Evolutionary conservation across 2,888 invertebrate genomes (phyloP).

Genomic region (Alsophila aescularia): DNA sequence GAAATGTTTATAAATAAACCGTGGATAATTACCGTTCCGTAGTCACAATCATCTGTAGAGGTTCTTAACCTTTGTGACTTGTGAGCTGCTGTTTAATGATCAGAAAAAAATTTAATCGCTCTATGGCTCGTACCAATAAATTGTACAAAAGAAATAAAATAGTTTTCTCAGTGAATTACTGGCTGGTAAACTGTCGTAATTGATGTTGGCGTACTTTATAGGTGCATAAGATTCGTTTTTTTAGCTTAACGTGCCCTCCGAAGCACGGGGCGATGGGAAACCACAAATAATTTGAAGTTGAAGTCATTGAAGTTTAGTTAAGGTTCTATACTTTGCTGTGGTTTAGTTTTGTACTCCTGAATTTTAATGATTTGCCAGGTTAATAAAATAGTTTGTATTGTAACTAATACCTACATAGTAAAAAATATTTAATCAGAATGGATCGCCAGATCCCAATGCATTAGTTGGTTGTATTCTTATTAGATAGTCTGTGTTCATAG

Average conservation of each 20-base stretch:
- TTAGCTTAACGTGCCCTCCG: too few relatives aligned
- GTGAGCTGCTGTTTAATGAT: conserved; percentile 31
- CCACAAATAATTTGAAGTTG: too few relatives aligned
- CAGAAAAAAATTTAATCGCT: conserved; percentile 46
- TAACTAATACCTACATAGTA: background rate
- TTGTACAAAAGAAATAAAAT: conserved; percentile 6
- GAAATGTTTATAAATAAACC: conserved; percentile 6
- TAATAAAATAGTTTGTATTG: too few relatives aligned
- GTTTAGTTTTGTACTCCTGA: too few relatives aligned
- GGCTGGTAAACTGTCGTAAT: background rate
- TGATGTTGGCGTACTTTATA: background rate
- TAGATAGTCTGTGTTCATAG: background rate
- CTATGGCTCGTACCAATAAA: conserved; percentile 37
- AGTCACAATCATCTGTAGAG: conserved; percentile 43
- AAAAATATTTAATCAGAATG: background rate
- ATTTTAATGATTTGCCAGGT: too few relatives aligned
- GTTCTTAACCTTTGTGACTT: conserved; percentile 47
- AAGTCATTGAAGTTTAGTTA: too few relatives aligned
- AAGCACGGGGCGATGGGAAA: too few relatives aligned
- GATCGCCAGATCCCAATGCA: conserved; percentile 18
- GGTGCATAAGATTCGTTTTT: too few relatives aligned
- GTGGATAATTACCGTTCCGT: conserved; percentile 24
- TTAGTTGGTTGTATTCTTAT: too few relatives aligned
- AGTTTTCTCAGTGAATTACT: conserved; percentile 1
- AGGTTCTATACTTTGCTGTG: too few relatives aligned